phyloP scores from a whole-genome alignment of 1,140 invertebrate species.

The Pissodes strobi region DNA sequence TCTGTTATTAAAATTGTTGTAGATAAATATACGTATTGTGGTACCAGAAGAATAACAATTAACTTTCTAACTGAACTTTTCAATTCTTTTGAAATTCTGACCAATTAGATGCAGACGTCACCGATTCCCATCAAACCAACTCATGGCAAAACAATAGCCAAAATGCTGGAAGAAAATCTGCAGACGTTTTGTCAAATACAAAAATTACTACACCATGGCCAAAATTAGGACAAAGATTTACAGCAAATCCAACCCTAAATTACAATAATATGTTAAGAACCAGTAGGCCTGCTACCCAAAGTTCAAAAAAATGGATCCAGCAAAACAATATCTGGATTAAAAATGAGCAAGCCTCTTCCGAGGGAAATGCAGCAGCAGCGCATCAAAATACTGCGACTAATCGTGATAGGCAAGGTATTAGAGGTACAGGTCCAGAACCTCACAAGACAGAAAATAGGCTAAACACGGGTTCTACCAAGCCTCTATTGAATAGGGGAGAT shows the following conservation, averaged over 20 bases:
- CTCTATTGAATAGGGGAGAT: conserved; percentile 3
- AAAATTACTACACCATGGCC: conserved; percentile 40
- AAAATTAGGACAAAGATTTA: conserved; percentile 25
- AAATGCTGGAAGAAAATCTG: background rate
- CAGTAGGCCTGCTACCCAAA: conserved; percentile 1
- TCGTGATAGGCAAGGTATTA: background rate
- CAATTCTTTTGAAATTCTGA: too few species aligned
- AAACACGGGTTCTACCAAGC: background rate
- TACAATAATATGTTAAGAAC: background rate
- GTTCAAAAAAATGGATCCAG: conserved; percentile 33
- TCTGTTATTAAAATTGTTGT: too few species aligned
- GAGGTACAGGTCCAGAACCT: background rate
- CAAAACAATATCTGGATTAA: conserved; percentile 38
- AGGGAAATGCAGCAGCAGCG: background rate
- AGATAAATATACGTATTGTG: too few species aligned
- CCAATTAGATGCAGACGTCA: too few species aligned
- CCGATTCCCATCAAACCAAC: too few species aligned
- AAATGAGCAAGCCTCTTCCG: conserved; percentile 20
- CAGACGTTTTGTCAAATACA: conserved; percentile 1
- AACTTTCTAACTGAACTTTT: too few species aligned
- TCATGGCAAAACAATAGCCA: too few species aligned
- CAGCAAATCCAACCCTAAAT: background rate
- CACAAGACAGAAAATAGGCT: background rate
- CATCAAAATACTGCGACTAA: background rate
- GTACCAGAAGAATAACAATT: too few species aligned